A percentile compares a stretch with the other conserved stretches of the same genome.
These are phyloP conservation scores for Agriopis leucophaearia DNA, from an alignment of 2,888 invertebrate species.

Conservation along the genomic window DNA sequence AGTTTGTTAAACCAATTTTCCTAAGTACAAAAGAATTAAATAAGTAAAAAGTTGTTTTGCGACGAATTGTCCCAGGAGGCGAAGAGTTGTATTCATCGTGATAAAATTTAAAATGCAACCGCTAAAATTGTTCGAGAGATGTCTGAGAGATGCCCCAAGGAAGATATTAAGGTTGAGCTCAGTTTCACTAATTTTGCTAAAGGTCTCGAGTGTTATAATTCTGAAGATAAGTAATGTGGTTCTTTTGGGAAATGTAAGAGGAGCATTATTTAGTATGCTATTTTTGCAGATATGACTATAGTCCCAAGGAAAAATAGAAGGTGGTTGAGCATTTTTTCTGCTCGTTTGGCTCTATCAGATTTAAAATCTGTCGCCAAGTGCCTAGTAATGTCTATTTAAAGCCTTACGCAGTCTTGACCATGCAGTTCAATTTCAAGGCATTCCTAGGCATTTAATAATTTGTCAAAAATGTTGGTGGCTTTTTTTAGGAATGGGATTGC, in stretches of 20 bases:
- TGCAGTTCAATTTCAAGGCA: too few species aligned
- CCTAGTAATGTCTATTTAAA: too few species aligned
- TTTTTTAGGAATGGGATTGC: too few species aligned
- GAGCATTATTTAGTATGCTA: slow-evolving; percentile 14
- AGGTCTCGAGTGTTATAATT: slow-evolving; percentile 26
- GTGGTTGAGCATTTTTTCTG: background rate
- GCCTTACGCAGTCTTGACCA: too few species aligned
- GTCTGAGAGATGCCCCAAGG: slow-evolving; percentile 18
- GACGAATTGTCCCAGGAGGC: slow-evolving; percentile 42
- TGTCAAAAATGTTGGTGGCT: too few species aligned
- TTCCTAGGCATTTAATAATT: too few species aligned
- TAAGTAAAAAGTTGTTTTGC: slow-evolving; percentile 54
- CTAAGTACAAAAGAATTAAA: slow-evolving; percentile 63
- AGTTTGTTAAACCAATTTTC: slow-evolving; percentile 56
- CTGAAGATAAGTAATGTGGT: slow-evolving; percentile 27
- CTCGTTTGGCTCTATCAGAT: background rate
- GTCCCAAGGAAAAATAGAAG: background rate
- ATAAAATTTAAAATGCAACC: slow-evolving; percentile 61
- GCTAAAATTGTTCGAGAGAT: slow-evolving; percentile 36
- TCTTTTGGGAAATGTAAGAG: slow-evolving; percentile 18
- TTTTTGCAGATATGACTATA: background rate
- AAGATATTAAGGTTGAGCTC: slow-evolving; percentile 25
- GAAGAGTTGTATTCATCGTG: slow-evolving; percentile 48
- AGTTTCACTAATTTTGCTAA: slow-evolving; percentile 26
- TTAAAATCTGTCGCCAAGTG: too few species aligned